Evolutionary conservation across 2,888 invertebrate species (phyloP), one percentile per base, ranked within the genome.

Genomic region (Cheilosia variabilis): DNA sequence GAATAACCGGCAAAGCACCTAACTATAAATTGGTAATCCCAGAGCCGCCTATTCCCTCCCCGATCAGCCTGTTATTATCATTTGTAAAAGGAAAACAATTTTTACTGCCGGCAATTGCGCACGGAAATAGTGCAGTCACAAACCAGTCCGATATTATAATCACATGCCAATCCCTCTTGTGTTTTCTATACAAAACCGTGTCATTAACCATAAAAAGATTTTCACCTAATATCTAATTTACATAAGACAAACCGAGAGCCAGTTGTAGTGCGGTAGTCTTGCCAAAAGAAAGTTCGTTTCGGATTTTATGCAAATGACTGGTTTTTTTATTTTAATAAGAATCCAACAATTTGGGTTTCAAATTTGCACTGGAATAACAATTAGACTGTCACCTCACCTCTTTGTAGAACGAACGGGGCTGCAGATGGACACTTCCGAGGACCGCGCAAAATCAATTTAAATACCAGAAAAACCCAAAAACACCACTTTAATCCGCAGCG

Each of bases 221-320:
- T 83, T 79, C 73, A 69, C 73, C 83, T 31, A 52, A 45, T 53
- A 69, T 24, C 47, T 58, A 53, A 79, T 83, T 84, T 69, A 60
- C 79, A 84, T 79, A 65, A 31, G 68, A 15, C 60, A 22, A 10
- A 17, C 7, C 50, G 22, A 6, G n/a, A n/a, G 17, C 5, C 17
- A 19, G 9, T 13, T 24, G 24, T 58, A 52, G 57, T 47, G 31
- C 31, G 62, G 55, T 63, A 65, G 45, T 37, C 17, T 65, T 79
- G 83, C 83, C 73, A 79, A 84, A 84, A 84, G 83, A 84, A 84
- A 84, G 83, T 84, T 84, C 13, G 37, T 41, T 76, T 72, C 22
- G 47, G 65, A 53, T 60, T 41, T 53, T 65, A 84, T 84, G 78
- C 68, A 52, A 75, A 73, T 75, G 60, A 72, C 55, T 75, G 17